Base-by-base conservation (phyloP, 2,888 invertebrate species). In the Lasius fuliginosus region DNA sequence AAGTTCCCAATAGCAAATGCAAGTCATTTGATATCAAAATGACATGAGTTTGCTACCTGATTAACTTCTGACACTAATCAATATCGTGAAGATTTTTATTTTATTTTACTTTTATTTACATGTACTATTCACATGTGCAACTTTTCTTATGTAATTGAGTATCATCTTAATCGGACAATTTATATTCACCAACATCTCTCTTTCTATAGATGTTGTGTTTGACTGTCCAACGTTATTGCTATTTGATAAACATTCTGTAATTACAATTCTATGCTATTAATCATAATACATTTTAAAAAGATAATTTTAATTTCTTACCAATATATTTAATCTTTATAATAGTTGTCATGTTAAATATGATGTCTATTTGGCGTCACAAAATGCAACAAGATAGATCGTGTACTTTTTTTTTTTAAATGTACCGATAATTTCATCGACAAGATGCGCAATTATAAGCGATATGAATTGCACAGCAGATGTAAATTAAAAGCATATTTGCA, bases 161-260 rank as follows among this genome's bases (percentile, higher is more conserved):
- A 95, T 93, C 62, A 95, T 91, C 85, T 93, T 93, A 11, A 95
- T 89, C 12, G 93, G 93, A 86, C 95, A 95, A 85, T 95, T 93
- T 30, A 95, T 94, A 89, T 95, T 95, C 56, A 95, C 89, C 68
- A 95, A 85, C 49, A 94, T 76, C 82, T 93, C 89, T 84, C 92
- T 94, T 53, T 92, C 86, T 36, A 23, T 18, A 33, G 73, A 67
- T 68, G 84, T 68, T 1, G 36, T 30, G 23, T 75, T 83, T 15
- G 8, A n/a, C 33, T 53, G 36, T 33, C n/a, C 30, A 9, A 69
- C 62, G 3, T 68, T 62, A 62, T 64, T 49, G 12, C 9, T 36
- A 18, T 56, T 58, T 9, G 30, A n/a, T 2, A 33, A 64, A 27
- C 53, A 18, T 65, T 84, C 83, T 71, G 42, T 36, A 62, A 49